Evolutionary conservation across 2,888 invertebrate genomes (phyloP).

Genomic region (Drosophila phalerata): DNA sequence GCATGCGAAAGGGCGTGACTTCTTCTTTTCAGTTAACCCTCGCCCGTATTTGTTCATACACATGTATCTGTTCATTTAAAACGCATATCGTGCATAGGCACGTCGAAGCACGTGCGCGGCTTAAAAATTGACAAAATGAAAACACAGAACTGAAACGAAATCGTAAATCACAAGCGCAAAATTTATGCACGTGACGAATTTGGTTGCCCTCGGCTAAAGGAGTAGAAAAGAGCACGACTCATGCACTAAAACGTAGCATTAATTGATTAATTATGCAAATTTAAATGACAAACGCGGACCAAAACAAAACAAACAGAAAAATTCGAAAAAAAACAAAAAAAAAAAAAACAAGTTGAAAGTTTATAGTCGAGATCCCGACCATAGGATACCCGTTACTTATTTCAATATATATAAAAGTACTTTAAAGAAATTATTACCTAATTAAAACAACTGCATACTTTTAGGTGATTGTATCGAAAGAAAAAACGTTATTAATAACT

Average conservation of each 20-base stretch:
- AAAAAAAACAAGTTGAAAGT: too few relatives aligned
- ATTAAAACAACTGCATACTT: too few relatives aligned
- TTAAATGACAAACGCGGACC: slow-evolving; percentile 40
- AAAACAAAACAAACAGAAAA: slow-evolving; percentile 34
- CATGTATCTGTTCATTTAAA: slow-evolving; percentile 38
- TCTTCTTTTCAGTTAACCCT: neutral
- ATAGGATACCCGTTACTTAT: too few relatives aligned
- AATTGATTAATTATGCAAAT: slow-evolving; percentile 78
- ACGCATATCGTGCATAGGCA: slow-evolving; percentile 60
- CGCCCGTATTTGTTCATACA: slow-evolving; percentile 12
- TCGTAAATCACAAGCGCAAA: slow-evolving; percentile 58
- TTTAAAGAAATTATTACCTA: too few relatives aligned
- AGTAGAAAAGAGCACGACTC: slow-evolving; percentile 17
- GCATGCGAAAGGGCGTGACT: neutral
- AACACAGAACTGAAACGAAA: slow-evolving; percentile 44
- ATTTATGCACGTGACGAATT: slow-evolving; percentile 74
- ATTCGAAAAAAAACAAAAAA: neutral
- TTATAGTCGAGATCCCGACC: too few relatives aligned
- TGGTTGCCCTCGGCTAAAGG: slow-evolving; percentile 42
- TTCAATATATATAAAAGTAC: too few relatives aligned
- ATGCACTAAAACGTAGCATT: slow-evolving; percentile 58
- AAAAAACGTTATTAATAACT: too few relatives aligned
- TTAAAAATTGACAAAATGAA: slow-evolving; percentile 62
- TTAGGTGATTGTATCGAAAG: too few relatives aligned
- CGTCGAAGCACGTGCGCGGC: slow-evolving; percentile 70